phyloP scores from a whole-genome alignment of 2,113 vertebrate species.

The Pachyramphus minor region DNA sequence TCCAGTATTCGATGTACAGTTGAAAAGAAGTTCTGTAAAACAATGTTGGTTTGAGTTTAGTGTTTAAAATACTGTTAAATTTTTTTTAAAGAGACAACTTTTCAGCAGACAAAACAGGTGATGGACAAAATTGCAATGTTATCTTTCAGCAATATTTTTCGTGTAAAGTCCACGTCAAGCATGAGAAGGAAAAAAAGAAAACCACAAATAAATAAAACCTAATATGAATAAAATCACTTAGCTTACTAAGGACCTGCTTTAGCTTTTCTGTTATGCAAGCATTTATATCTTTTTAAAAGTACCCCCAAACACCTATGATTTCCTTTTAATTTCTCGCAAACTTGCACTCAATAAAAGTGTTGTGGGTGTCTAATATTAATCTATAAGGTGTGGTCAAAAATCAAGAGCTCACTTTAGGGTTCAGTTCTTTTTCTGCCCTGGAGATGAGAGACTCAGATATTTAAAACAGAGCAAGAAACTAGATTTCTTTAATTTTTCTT shows the following conservation, averaged over 20 bases:
- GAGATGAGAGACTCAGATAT: not conserved
- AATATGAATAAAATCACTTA: not conserved
- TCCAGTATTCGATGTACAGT: not conserved
- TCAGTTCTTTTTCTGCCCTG: not conserved
- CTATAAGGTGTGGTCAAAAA: not conserved
- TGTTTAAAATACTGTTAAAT: not conserved
- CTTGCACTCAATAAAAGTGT: not conserved
- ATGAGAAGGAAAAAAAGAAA: not conserved
- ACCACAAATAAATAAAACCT: not conserved
- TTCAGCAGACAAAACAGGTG: not conserved
- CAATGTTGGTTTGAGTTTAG: not conserved
- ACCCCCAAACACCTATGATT: not conserved
- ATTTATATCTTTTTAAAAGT: not conserved
- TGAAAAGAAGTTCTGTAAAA: not conserved
- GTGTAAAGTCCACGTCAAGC: not conserved
- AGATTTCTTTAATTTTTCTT: not conserved
- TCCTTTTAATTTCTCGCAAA: not conserved
- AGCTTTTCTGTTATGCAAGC: not conserved
- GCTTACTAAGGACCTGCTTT: not conserved
- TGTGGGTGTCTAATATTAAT: not conserved
- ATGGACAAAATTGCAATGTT: not conserved
- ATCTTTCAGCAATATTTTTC: not conserved
- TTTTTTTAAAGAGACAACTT: not conserved
- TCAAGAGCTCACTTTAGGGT: not conserved
- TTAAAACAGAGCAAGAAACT: not conserved